Conservation (phyloP, 2,888 invertebrate species). For the Leptinotarsa tumamoca region DNA sequence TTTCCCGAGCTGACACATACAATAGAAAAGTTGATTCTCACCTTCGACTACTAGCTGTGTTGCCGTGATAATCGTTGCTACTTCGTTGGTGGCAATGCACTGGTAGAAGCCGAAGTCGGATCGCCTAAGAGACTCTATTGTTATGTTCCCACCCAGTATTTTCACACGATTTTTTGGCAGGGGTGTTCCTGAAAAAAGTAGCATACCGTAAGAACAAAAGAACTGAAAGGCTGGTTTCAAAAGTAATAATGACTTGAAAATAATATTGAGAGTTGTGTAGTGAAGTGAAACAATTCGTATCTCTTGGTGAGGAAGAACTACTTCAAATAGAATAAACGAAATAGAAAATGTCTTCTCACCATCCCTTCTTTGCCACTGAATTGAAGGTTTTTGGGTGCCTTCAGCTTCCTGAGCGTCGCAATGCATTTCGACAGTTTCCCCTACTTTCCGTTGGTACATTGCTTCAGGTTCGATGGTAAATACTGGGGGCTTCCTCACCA, state of each 20-base stretch:
- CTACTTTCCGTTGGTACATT: slow-evolving; percentile 90
- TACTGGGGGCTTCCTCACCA: slow-evolving; percentile 92
- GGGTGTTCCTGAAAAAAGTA: slow-evolving; percentile 66
- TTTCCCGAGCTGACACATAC: too few relatives aligned
- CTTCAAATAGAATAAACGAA: too few relatives aligned
- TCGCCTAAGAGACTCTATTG: slow-evolving; percentile 86
- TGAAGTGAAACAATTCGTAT: too few relatives aligned
- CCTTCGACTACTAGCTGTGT: slow-evolving; percentile 86
- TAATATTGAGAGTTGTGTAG: too few relatives aligned
- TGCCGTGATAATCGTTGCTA: slow-evolving; percentile 92
- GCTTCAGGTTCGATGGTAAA: slow-evolving; percentile 92
- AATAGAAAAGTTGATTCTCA: background rate
- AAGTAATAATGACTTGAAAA: too few relatives aligned
- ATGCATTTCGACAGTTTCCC: slow-evolving; percentile 93
- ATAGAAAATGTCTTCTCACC: slow-evolving; percentile 64
- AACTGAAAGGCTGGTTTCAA: too few relatives aligned
- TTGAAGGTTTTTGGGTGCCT: slow-evolving; percentile 89
- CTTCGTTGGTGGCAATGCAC: slow-evolving; percentile 95
- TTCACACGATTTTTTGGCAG: slow-evolving; percentile 85
- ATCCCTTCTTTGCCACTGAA: slow-evolving; percentile 91
- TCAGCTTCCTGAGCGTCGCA: slow-evolving; percentile 94
- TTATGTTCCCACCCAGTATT: slow-evolving; percentile 88
- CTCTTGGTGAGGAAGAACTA: too few relatives aligned
- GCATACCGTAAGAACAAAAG: too few relatives aligned
- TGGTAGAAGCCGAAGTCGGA: slow-evolving; percentile 96